Evolutionary conservation across 2,888 invertebrate genomes (phyloP), one percentile per base, ranked within the genome.

Genomic region (Prosopocoilus inquinatus): DNA sequence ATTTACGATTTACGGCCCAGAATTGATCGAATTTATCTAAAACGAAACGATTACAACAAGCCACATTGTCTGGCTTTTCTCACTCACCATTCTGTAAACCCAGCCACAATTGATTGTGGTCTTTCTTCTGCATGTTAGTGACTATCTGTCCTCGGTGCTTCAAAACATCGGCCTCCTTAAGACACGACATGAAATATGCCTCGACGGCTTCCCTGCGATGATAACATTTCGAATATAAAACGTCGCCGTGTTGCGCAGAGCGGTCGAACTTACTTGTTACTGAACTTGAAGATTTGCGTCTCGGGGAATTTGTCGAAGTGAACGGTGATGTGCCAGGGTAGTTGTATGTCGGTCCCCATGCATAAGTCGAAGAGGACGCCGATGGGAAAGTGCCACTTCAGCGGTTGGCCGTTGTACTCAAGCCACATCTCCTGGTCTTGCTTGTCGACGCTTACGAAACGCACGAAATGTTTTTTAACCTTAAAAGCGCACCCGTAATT

Each of bases 151-250:
- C 91, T 64, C 93, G 84, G 74, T 98, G 97, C 76, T 99, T 99
- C 41, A 99, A 79, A n/a, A 93, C 91, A 80, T 98, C 98, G 1
- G 99, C 98, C 80, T 99, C 99, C 78, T 99, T 99, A 7, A 99
- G 82, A 62, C 91, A 91, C 13, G 96, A 90, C 86, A 99, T 90
- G 75, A 94, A 99, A 75, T 95, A 90, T 2, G 96, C 88, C 78
- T 97, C 96, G 11, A 98, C 88, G 9, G 89, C 84, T 75, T 97
- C 96, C 75, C 93, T 94, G 70, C 50, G 82, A 77, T 50, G 82
- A 77, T 50, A 16, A 57, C 49, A 28, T 2, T n/a, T 3, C 15
- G 8, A 55, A 45, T 28, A 45, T 9, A 47, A 55, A 33, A 50
- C n/a, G 1, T 51, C 38, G 33, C 45, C 12, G 35, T 46, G 3